These are phyloP conservation scores for Congeria kusceri DNA, from an alignment of 2,888 invertebrate species.

Conservation along the genomic window DNA sequence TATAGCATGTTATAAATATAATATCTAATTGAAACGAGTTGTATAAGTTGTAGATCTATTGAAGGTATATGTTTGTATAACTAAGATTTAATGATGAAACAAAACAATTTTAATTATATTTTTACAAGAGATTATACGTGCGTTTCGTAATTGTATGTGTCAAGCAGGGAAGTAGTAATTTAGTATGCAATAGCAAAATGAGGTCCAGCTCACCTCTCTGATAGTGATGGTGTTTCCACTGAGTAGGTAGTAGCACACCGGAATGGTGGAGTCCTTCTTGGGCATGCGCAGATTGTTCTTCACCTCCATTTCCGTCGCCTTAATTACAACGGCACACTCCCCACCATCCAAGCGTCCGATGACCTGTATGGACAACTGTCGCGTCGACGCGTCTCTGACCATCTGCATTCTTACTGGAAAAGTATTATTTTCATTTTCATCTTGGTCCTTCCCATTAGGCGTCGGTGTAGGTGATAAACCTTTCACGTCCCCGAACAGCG, in stretches of 20 bases:
- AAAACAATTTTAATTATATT: too few relatives aligned
- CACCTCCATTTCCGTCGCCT: conserved; percentile 40
- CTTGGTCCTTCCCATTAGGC: background rate
- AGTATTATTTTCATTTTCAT: background rate
- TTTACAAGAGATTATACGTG: too few relatives aligned
- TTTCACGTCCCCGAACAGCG: conserved; percentile 18
- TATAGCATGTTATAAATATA: too few relatives aligned
- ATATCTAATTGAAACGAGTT: too few relatives aligned
- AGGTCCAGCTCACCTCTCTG: background rate
- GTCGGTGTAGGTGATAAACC: background rate
- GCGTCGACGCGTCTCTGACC: conserved; percentile 11
- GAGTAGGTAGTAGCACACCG: conserved; percentile 43
- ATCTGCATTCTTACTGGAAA: conserved; percentile 23
- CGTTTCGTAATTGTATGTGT: too few relatives aligned
- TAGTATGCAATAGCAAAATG: too few relatives aligned
- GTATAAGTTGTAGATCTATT: too few relatives aligned
- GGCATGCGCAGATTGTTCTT: conserved; percentile 36
- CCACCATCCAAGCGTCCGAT: conserved; percentile 26
- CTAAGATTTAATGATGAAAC: too few relatives aligned
- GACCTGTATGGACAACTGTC: conserved; percentile 27
- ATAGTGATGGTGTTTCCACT: background rate
- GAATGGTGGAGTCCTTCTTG: conserved; percentile 27
- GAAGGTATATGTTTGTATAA: too few relatives aligned
- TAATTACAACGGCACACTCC: conserved; percentile 25
- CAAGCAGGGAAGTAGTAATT: too few relatives aligned